Evolutionary conservation across 2,888 invertebrate genomes (phyloP), one percentile per base, ranked within the genome.

Genomic region (Pyralis farinalis): DNA sequence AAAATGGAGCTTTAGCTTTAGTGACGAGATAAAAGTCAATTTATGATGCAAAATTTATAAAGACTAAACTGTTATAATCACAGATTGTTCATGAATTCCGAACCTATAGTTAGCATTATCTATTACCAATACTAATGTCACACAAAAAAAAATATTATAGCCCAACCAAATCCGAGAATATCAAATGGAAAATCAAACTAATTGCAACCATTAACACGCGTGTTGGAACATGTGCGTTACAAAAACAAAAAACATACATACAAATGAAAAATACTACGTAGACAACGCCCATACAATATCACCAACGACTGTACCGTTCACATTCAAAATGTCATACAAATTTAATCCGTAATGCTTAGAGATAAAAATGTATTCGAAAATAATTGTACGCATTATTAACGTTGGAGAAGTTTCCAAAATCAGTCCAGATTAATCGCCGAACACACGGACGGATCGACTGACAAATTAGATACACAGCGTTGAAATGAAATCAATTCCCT

Each of bases 391-490:
- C 3, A 11, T 16, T 12, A 1, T 6, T 29, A 53, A 40, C 30
- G 10, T 37, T 53, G 53, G 58, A 51, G 34, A 46, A 38, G 46
- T 69, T 67, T 68, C 67, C 69, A 68, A 80, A 85, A 84, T 82
- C 83, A 71, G 73, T 54, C 60, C 68, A 72, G 68, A 87, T 87
- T 85, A 84, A 86, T 87, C 67, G 84, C 47, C 54, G 61, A 55
- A 64, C 67, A 60, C 64, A 58, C 55, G 59, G 65, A 69, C 60
- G 61, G 63, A 71, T 73, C 73, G 67, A 63, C 71, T 72, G 78
- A 87, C 85, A 85, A 86, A 87, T 87, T 83, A 74, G 70, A 70
- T 79, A 85, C 86, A 85, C 63, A 71, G 63, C 65, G 71, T 76
- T 69, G 73, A 67, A 76, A 78, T 70, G 53, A 60, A 76, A 73